A percentile compares a stretch with the other conserved stretches of the same genome.
These are phyloP conservation scores for Tiliqua scincoides DNA, from an alignment of 2,113 vertebrate species.

Conservation along the genomic window DNA sequence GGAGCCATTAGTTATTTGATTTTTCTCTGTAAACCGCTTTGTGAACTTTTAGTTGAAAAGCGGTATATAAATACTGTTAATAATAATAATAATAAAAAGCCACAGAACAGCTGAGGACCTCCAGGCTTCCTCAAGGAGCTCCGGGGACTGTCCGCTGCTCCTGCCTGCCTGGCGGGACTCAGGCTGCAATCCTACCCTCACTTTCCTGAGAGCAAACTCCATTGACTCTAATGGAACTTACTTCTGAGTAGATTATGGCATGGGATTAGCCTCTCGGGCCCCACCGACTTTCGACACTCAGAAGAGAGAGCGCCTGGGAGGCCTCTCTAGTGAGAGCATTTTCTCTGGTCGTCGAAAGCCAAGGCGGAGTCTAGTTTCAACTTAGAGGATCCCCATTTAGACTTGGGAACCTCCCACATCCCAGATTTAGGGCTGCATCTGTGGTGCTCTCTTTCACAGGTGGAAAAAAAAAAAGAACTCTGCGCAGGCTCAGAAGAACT, in stretches of 20 bases:
- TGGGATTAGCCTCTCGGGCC: no score
- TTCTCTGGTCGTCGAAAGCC: not conserved
- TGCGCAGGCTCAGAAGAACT: not conserved
- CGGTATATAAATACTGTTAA: not conserved
- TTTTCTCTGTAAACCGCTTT: no score
- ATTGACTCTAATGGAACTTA: no score
- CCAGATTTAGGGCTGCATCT: not conserved
- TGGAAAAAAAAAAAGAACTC: not conserved
- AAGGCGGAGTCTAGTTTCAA: not conserved
- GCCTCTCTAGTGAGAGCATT: not conserved
- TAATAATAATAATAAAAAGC: not conserved
- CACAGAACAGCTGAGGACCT: not conserved
- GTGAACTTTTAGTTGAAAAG: no score
- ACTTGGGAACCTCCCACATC: not conserved
- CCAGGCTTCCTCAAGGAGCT: no score
- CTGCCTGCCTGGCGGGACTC: no score
- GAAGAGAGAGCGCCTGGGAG: not conserved
- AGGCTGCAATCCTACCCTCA: no score
- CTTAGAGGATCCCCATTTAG: not conserved
- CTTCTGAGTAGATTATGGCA: no score
- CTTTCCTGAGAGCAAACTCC: no score
- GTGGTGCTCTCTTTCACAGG: not conserved
- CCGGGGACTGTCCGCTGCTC: not conserved
- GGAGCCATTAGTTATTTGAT: no score
- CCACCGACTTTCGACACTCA: not conserved